A percentile compares a stretch with the other conserved stretches of the same genome.
phyloP scores from a whole-genome alignment of 2,797 vertebrate species.

The Semotilus atromaculatus region DNA sequence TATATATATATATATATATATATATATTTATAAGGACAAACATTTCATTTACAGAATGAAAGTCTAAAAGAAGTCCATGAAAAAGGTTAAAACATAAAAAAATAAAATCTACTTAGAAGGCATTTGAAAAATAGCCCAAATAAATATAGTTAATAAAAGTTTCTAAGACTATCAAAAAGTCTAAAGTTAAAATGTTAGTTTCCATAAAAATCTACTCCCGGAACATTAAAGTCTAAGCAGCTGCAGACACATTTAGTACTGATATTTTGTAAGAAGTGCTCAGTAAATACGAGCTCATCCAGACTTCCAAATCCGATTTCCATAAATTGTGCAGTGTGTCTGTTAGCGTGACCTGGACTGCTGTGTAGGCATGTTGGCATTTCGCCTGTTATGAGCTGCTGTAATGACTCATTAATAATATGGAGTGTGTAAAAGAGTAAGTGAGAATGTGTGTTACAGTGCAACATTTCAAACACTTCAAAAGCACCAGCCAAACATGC shows the following conservation, averaged over 20 bases:
- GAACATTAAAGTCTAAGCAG: neutral
- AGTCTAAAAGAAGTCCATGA: neutral
- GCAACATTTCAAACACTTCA: slow-evolving; percentile 66
- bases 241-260: neutral
- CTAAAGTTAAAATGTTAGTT: neutral
- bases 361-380: slow-evolving; percentile 62
- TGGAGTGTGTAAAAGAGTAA: slow-evolving; percentile 43
- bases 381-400: slow-evolving; percentile 61
- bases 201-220: neutral
- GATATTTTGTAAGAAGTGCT: slow-evolving; percentile 13
- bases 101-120: neutral
- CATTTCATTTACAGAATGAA: neutral
- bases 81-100: neutral
- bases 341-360: slow-evolving; percentile 46
- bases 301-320: neutral
- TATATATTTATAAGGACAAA: no score
- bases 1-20: no score
- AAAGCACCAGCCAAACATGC: slow-evolving; percentile 67
- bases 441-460: slow-evolving; percentile 51
- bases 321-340: neutral
- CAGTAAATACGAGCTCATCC: slow-evolving; percentile 28
- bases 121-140: no score
- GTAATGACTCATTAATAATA: slow-evolving; percentile 74
- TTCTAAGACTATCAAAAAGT: slow-evolving; percentile 1
- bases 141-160: no score